Evolutionary conservation across 2,113 vertebrate species (phyloP).

Genomic region (Tachuris rubrigastra): DNA sequence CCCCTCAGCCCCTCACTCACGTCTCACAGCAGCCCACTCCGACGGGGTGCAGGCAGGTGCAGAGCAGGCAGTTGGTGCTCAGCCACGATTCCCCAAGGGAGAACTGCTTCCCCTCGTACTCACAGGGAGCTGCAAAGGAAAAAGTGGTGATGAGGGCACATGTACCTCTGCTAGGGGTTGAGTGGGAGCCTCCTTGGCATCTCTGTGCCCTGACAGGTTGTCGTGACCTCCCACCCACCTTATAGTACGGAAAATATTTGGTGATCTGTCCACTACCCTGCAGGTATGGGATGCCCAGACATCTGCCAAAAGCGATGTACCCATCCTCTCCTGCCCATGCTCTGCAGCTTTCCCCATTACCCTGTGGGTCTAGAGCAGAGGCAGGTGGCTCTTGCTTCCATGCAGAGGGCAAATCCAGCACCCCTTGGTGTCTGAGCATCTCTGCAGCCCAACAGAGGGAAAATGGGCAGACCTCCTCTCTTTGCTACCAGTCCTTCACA

Average conservation of each 20-base stretch:
- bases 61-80: slow-evolving; percentile 87
- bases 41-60: slow-evolving; percentile 90
- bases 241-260: neutral
- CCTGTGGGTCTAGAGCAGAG: neutral
- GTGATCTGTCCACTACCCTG: neutral
- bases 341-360: neutral
- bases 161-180: fast-evolving
- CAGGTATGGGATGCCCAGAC: neutral
- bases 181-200: neutral
- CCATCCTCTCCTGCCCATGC: neutral
- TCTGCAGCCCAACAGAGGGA: neutral
- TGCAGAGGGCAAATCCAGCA: neutral
- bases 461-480: neutral
- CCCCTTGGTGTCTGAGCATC: neutral
- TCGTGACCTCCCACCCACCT: fast-evolving
- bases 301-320: neutral
- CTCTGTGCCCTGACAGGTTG: neutral
- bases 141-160: fast-evolving
- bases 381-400: neutral
- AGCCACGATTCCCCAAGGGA: slow-evolving; percentile 89
- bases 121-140: slow-evolving; percentile 79
- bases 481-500: neutral
- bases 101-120: slow-evolving; percentile 80
- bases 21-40: slow-evolving; percentile 95
- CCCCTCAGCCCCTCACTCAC: slow-evolving; percentile 72